A percentile compares a stretch with the other conserved stretches of the same genome.
Evolutionary conservation across 2,797 vertebrate genomes (phyloP).

Genomic region (Coilia nasus): DNA sequence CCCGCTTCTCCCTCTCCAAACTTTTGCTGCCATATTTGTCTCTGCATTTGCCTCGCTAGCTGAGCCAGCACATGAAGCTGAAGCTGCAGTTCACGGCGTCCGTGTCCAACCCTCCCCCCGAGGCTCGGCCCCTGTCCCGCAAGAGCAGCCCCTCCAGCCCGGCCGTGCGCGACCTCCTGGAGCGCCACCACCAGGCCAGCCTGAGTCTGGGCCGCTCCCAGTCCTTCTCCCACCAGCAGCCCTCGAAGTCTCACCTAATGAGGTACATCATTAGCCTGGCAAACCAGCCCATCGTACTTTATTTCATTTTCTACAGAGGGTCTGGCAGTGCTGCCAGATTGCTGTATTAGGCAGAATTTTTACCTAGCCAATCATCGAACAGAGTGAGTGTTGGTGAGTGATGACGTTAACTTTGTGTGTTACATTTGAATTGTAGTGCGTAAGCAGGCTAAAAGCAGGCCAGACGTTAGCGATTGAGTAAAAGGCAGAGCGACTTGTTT

Average conservation of each 20-base stretch:
- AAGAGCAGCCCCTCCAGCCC: constrained; percentile 92
- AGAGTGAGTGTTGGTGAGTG: too few relatives aligned
- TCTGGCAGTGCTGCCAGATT: too few relatives aligned
- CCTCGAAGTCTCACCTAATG: constrained; percentile 89
- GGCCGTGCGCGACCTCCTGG: constrained; percentile 86
- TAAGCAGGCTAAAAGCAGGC: too few relatives aligned
- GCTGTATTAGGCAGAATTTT: too few relatives aligned
- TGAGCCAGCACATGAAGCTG: constrained; percentile 94
- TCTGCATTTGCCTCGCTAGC: constrained; percentile 60
- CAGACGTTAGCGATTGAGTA: too few relatives aligned
- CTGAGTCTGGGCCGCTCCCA: constrained; percentile 86
- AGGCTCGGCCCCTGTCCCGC: constrained; percentile 85
- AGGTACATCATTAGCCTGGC: too few relatives aligned
- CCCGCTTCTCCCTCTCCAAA: not conserved
- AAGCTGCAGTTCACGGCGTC: constrained; percentile 94
- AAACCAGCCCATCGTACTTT: too few relatives aligned
- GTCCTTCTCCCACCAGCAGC: constrained; percentile 95
- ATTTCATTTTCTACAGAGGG: too few relatives aligned
- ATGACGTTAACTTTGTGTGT: too few relatives aligned
- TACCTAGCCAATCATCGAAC: too few relatives aligned
- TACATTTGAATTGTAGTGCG: too few relatives aligned
- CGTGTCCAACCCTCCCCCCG: constrained; percentile 84
- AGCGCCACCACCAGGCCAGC: constrained; percentile 82
- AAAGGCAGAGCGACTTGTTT: too few relatives aligned
- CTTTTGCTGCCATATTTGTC: not conserved